Percentiles rank a stretch among this genome's conserved stretches.
Conservation (phyloP, 23 tunicate genomes). For the Trididemnum clinides region DNA sequence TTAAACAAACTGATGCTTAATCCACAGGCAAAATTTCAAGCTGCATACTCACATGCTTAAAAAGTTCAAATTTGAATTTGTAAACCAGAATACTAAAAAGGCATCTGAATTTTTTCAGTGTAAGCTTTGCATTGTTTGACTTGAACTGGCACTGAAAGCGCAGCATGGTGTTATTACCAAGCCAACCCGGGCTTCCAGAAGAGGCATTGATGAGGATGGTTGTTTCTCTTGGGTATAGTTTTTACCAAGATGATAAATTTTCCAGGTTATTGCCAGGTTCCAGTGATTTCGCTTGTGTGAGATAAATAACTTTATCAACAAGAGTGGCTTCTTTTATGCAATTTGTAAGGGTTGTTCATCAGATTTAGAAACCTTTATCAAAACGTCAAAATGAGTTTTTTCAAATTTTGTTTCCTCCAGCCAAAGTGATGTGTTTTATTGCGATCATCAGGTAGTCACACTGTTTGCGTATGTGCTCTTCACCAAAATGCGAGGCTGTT, state of each 20-base stretch:
- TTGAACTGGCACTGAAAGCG: not conserved
- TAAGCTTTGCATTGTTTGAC: constrained; percentile 7
- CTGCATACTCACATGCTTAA: not conserved
- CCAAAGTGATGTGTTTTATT: constrained; percentile 31
- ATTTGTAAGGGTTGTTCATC: constrained; percentile 28
- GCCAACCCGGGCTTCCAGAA: constrained; percentile 20
- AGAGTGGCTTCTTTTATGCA: constrained; percentile 29
- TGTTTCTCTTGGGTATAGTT: constrained; percentile 12
- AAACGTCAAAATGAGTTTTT: constrained; percentile 10
- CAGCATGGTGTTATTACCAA: constrained; percentile 18
- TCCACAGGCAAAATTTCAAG: constrained; percentile 1
- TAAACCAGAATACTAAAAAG: not conserved
- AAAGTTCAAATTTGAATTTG: constrained; percentile 34
- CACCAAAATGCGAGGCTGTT: constrained; percentile 25
- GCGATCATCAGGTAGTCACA: constrained; percentile 37
- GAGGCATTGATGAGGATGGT: constrained; percentile 18
- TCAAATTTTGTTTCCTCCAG: constrained; percentile 21
- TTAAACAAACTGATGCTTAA: constrained; percentile 8
- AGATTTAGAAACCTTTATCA: constrained; percentile 11
- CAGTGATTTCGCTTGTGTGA: constrained; percentile 10
- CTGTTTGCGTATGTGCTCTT: constrained; percentile 29
- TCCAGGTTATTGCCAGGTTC: constrained; percentile 39
- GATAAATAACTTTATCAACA: constrained; percentile 19
- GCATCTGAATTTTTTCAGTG: constrained; percentile 28
- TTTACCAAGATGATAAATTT: constrained; percentile 40